Evolutionary conservation across 37 sponge, comb jelly and placozoan genomes (phyloP).

Genomic region (Halisarca cf. caerulea): DNA sequence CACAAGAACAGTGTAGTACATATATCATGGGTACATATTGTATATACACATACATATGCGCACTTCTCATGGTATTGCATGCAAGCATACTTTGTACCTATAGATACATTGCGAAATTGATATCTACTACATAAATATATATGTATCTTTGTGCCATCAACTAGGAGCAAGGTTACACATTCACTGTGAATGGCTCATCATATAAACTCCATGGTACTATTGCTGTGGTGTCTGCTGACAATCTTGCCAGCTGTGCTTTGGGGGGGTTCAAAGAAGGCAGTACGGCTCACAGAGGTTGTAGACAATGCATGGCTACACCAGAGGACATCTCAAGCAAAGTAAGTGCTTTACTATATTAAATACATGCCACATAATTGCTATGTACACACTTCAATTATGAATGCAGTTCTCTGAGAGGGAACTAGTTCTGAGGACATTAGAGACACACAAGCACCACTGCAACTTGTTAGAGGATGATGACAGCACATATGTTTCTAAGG

Average conservation of each 20-base stretch:
- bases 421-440: not conserved
- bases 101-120: not conserved
- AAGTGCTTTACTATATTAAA: too few relatives aligned
- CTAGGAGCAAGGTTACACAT: not conserved
- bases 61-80: not conserved
- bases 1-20: too few relatives aligned
- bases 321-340: not conserved
- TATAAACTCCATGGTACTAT: constrained; percentile 32
- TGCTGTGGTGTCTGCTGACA: constrained; percentile 48
- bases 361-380: not conserved
- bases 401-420: constrained; percentile 15
- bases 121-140: too few relatives aligned
- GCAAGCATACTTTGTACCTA: not conserved
- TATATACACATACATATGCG: too few relatives aligned
- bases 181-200: not conserved
- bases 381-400: not conserved
- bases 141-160: not conserved
- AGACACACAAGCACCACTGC: not conserved
- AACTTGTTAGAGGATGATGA: not conserved
- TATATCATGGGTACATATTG: too few relatives aligned
- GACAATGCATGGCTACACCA: constrained; percentile 51
- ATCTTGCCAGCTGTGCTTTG: constrained; percentile 28
- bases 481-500: not conserved
- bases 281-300: constrained; percentile 31
- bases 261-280: constrained; percentile 57